Evolutionary conservation across 2,888 invertebrate species (phyloP), one percentile per base, ranked within the genome.

Genomic region (Scotopteryx bipunctaria): DNA sequence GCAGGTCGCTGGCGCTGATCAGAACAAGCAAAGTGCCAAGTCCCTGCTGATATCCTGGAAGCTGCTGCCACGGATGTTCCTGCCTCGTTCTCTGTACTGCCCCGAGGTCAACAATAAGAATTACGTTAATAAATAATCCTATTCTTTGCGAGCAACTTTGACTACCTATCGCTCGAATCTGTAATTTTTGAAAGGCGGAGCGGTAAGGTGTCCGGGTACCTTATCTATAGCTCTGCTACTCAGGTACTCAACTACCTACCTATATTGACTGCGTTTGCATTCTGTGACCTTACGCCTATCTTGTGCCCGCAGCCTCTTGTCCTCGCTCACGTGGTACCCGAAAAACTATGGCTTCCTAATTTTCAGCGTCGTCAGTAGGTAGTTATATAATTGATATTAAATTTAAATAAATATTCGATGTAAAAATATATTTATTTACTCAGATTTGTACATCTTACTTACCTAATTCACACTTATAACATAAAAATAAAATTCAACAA

Each of bases 31-130:
- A 51, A 76, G 66, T 40, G 69, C 73, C 44, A 78, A 82, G 53
- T 80, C 80, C 1, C 64, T 83, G 59, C 67, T 68, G 8, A 66
- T 82, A 35, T 73, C 81, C 3, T 83, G 88, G 84, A 83, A 82
- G 60, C 71, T 81, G 64, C 73, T 89, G 25, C 76, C 84, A 1
- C 73, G 77, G 45, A 66, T 82, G 44, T 75, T 89, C 50, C 65
- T 85, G 45, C 83, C 85, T 2, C 77, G 74, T 55, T 61, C 75
- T 2, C 57, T 81, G 6, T 78, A 76, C 54, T 80, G 80, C 44
- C 76, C 80, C 2, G 81, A 81, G 27, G 59, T 61, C 6, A 73
- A 62, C 40, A 72, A 65, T 38, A 78, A 70, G 58, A 72, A 67
- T 31, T 70, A 67, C 45, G 57, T 65, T 15, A 75, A 71, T 59